Percentiles rank a stretch among this genome's conserved stretches.
These are phyloP conservation scores for Orientallactaga bullata DNA, from an alignment of 2,113 vertebrate genomes.

Conservation along the genomic window DNA sequence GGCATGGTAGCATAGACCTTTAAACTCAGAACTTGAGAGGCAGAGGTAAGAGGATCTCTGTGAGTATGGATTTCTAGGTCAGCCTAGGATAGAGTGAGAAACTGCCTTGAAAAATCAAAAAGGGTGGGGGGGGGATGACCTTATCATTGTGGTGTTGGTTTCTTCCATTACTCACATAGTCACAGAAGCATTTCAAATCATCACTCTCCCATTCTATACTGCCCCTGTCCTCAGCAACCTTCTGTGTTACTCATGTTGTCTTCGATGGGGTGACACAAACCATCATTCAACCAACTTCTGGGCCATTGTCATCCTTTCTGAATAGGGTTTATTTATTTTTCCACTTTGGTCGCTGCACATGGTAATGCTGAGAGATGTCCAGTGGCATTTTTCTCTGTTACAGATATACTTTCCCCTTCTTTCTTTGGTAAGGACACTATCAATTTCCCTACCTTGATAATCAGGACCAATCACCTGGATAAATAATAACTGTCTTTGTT, in stretches of 20 bases:
- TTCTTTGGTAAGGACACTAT: background rate
- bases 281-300: background rate
- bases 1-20: too few species aligned
- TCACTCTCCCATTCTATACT: background rate
- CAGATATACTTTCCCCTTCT: background rate
- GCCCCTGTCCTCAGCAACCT: background rate
- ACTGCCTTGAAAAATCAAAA: too few species aligned
- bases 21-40: too few species aligned
- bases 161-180: background rate
- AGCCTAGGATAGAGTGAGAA: too few species aligned
- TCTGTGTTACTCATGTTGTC: background rate
- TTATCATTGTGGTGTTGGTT: background rate
- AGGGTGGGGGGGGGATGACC: background rate
- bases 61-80: too few species aligned
- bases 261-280: background rate
- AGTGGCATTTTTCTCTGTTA: background rate
- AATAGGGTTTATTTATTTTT: background rate
- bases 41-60: too few species aligned
- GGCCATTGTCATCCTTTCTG: background rate
- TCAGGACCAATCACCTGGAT: too few species aligned
- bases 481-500: background rate
- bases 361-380: background rate
- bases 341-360: background rate
- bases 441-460: too few species aligned
- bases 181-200: background rate